A percentile compares a stretch with the other conserved stretches of the same genome.
Evolutionary conservation across 2,113 vertebrate species (phyloP).

Genomic region (Macaca nemestrina): DNA sequence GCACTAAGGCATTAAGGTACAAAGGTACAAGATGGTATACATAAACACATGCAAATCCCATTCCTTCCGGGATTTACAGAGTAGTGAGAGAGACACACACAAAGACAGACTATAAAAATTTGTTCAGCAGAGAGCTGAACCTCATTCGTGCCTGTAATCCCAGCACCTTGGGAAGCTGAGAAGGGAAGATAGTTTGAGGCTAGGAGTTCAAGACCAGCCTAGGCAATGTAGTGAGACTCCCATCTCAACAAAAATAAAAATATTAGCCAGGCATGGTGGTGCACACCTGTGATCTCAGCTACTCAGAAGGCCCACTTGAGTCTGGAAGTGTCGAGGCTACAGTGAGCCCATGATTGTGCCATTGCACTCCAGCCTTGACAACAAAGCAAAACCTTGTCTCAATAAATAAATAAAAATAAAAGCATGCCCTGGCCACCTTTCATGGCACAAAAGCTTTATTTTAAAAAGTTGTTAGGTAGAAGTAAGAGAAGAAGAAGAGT

Average conservation of each 20-base stretch:
- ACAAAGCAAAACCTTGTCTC: not conserved
- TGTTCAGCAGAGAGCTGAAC: not conserved
- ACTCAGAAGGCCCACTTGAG: not conserved
- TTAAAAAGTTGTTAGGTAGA: not conserved
- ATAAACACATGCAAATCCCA: not conserved
- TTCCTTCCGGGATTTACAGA: not conserved
- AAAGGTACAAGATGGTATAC: not conserved
- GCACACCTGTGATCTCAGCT: not conserved
- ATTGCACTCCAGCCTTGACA: not conserved
- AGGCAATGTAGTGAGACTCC: not conserved
- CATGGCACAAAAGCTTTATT: no score
- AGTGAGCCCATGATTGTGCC: not conserved
- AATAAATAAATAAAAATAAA: not conserved
- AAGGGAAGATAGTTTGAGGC: not conserved
- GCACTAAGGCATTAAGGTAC: not conserved
- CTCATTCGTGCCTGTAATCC: not conserved
- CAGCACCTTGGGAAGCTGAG: not conserved
- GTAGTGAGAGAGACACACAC: not conserved
- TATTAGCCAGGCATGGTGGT: not conserved
- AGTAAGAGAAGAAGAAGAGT: not conserved
- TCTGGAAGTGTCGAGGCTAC: not conserved
- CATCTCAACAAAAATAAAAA: not conserved
- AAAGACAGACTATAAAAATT: not conserved
- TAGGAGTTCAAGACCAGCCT: not conserved
- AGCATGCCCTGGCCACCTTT: no score